phyloP scores from a whole-genome alignment of 2,113 vertebrate species.

The Indicator indicator region DNA sequence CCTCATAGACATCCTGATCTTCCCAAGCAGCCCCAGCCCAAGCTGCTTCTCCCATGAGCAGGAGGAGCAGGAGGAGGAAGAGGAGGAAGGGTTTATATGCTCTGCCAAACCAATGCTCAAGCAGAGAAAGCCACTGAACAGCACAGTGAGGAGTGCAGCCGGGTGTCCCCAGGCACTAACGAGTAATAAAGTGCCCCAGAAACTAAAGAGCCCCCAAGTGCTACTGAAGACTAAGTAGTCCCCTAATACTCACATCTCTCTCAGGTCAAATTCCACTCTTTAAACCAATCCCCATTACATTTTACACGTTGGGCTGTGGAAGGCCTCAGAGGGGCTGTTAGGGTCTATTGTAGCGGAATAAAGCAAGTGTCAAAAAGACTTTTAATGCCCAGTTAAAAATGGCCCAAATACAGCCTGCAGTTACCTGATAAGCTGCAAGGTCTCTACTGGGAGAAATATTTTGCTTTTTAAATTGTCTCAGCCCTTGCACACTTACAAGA shows the following conservation, averaged over 20 bases:
- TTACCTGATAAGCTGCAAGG: conserved; percentile 64
- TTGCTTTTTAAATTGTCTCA: conserved; percentile 59
- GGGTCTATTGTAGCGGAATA: conserved; percentile 61
- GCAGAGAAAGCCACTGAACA: not conserved
- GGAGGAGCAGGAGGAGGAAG: not conserved
- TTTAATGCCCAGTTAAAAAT: conserved; percentile 72
- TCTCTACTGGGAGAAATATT: conserved; percentile 60
- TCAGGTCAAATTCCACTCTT: conserved; percentile 68
- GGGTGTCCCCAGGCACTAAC: not conserved
- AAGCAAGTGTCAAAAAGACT: conserved; percentile 74
- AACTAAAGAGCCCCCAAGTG: conserved; percentile 52
- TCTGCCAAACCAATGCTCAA: not conserved
- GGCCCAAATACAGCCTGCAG: conserved; percentile 31
- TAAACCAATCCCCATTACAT: conserved; percentile 52
- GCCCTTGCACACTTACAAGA: conserved; percentile 3
- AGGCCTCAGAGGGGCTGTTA: conserved; percentile 39
- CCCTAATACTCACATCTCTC: conserved; percentile 57
- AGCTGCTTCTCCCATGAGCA: not conserved
- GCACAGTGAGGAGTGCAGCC: not conserved
- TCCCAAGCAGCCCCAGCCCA: not conserved
- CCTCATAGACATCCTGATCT: not conserved
- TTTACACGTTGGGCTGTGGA: conserved; percentile 47
- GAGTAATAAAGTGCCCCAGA: conserved; percentile 62
- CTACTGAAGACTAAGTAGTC: conserved; percentile 61
- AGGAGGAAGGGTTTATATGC: not conserved